These are phyloP conservation scores for Neria commutata DNA, from an alignment of 2,888 invertebrate genomes.

Conservation along the genomic window DNA sequence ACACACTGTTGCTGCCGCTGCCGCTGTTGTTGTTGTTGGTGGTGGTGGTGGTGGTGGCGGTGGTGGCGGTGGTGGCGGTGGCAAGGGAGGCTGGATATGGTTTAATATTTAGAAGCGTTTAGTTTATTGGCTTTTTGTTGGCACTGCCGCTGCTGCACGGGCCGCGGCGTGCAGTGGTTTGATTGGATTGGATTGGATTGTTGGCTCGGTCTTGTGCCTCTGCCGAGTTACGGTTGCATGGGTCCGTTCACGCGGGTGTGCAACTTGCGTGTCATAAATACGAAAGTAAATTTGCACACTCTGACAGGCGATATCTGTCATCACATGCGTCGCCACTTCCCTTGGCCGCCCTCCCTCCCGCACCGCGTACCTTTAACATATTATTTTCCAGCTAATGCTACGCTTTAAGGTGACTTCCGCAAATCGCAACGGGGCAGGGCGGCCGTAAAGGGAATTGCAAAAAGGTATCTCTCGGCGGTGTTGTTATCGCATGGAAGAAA, in stretches of 20 bases:
- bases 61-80: too few species aligned
- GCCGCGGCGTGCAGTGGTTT: background rate
- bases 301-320: slow-evolving; percentile 40
- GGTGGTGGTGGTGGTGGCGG: too few species aligned
- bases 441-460: slow-evolving; percentile 54
- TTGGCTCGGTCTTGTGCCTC: background rate
- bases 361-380: too few species aligned
- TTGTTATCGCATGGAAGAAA: slow-evolving; percentile 41
- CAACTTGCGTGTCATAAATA: slow-evolving; percentile 56
- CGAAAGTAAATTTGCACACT: slow-evolving; percentile 55
- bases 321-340: slow-evolving; percentile 34
- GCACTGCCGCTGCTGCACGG: slow-evolving; percentile 14
- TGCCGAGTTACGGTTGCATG: background rate
- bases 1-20: too few species aligned
- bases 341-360: too few species aligned
- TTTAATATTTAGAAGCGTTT: slow-evolving; percentile 44
- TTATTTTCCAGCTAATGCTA: slow-evolving; percentile 21
- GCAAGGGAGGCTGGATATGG: slow-evolving; percentile 24
- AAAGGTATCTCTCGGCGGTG: slow-evolving; percentile 42
- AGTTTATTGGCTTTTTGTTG: slow-evolving; percentile 52
- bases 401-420: background rate
- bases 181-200: background rate
- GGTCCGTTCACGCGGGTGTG: slow-evolving; percentile 28
- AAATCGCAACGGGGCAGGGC: background rate
- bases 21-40: background rate